Base-by-base conservation (phyloP, 35 echinoderm and acorn worm species). In the Lytechinus pictus region DNA sequence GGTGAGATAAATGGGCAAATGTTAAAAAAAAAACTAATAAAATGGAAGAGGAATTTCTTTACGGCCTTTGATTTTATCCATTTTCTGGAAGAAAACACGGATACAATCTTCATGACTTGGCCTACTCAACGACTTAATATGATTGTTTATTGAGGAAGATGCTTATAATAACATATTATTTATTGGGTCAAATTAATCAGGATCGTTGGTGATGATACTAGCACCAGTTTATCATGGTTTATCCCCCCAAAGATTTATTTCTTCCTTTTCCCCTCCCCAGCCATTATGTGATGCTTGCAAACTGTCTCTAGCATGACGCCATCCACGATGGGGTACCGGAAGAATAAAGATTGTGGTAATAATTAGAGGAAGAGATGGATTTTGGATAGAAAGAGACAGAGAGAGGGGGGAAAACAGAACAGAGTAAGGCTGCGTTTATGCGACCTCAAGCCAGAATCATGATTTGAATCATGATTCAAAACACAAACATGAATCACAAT, bases 241-340 rank as follows among this genome's bases (percentile, higher is more conserved):
- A 79, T 79, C 66, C 14, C 14, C 66, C 19, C 7, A 79, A 24
- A 79, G 66, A 79, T 79, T 79, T 79, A 79, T 79, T 79, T 24
- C 66, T 79, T 79, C 66, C 66, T 79, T 79, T 79, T 79, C 66
- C 66, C 56, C 13, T 10, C 66, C 66, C 56, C 13, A 0, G 13
- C 56, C 56, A 58, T 58, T 58, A 58, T 11, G 13, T 58, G 66
- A 79, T 24, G 19, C 66, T 79, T 24, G 8, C n/a, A 7, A 19
- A 24, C 66, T 79, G 66, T n/a, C 66, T 79, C 12, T 79, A 7
- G 19, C 21, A 24, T n/a, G 66, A 79, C 66, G 66, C 66, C 66
- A 79, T 79, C 66, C 66, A n/a, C n/a, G 66, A 79, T 79, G 66
- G 66, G 66, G 66, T 24, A 79, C 66, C 66, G 66, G 66, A 79